These are phyloP conservation scores for Metacarcinus magister DNA, from an alignment of 2,888 invertebrate species.

Conservation along the genomic window DNA sequence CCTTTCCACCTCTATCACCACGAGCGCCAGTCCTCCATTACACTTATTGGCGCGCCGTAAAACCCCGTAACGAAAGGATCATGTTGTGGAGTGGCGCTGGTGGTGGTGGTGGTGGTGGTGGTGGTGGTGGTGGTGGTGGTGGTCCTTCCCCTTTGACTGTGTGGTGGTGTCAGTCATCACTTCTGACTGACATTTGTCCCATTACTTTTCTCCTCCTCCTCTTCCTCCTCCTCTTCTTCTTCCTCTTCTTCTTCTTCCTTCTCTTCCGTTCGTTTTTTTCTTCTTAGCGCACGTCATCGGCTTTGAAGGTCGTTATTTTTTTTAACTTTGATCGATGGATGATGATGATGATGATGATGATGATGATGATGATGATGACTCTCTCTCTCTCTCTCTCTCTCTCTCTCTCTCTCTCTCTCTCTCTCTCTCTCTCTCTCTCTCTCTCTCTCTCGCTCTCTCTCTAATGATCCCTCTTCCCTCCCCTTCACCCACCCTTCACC, in stretches of 20 bases:
- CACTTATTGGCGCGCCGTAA: not conserved
- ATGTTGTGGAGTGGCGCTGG: not conserved
- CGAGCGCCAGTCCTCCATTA: not conserved
- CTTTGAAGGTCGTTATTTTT: not conserved
- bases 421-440: not conserved
- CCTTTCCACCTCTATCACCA: not conserved
- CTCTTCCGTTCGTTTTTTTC: not conserved
- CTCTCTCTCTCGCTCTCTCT: not conserved
- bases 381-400: not conserved
- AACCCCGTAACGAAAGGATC: not conserved
- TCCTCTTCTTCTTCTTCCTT: not conserved
- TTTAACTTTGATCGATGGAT: not conserved
- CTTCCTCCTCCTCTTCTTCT: not conserved
- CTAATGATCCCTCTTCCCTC: not conserved
- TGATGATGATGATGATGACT: not conserved
- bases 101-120: slow-evolving; percentile 7
- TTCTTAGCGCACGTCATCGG: not conserved
- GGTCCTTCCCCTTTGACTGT: slow-evolving; percentile 6
- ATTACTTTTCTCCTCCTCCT: not conserved
- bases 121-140: slow-evolving; percentile 18
- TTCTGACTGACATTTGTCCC: slow-evolving; percentile 11
- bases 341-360: not conserved
- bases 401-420: slow-evolving; percentile 26
- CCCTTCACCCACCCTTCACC: slow-evolving; percentile 8
- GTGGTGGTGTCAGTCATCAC: slow-evolving; percentile 12